Evolutionary conservation across 2,797 vertebrate species (phyloP).

Genomic region (Taenioides sp.): DNA sequence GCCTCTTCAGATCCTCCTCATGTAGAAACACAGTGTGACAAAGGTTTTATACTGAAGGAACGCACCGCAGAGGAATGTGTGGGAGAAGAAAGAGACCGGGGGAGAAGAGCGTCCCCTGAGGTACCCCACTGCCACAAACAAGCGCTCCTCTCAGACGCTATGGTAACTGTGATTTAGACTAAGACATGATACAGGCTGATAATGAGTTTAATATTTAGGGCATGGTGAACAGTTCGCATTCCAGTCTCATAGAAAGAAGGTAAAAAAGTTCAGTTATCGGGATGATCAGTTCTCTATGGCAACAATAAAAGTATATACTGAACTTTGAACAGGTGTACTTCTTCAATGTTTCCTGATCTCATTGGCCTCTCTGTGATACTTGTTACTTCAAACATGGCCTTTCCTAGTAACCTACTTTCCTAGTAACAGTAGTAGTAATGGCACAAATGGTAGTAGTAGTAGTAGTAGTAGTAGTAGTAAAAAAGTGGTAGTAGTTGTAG

Average conservation of each 20-base stretch:
- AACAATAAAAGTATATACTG: too few species aligned
- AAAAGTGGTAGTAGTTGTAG: too few species aligned
- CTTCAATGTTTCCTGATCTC: too few species aligned
- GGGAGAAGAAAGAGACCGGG: slow-evolving; percentile 47
- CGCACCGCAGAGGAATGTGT: slow-evolving; percentile 59
- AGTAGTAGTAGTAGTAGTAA: too few species aligned
- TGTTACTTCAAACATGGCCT: too few species aligned
- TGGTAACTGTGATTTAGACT: neutral
- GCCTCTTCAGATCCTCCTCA: neutral
- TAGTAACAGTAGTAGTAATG: too few species aligned
- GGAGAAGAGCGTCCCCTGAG: slow-evolving; percentile 13
- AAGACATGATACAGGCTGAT: neutral
- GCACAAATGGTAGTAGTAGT: too few species aligned
- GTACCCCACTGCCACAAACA: slow-evolving; percentile 4
- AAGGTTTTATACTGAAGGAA: slow-evolving; percentile 46
- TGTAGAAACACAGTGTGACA: slow-evolving; percentile 27
- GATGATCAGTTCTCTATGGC: too few species aligned
- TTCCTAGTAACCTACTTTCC: too few species aligned
- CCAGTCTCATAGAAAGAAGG: neutral
- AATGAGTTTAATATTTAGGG: neutral
- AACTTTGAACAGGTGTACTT: too few species aligned
- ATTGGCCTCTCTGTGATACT: too few species aligned
- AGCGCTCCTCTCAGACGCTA: neutral
- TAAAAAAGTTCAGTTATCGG: neutral
- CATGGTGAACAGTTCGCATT: neutral